Conservation (phyloP, 2,113 vertebrate genomes). For the Macquaria australasica region DNA sequence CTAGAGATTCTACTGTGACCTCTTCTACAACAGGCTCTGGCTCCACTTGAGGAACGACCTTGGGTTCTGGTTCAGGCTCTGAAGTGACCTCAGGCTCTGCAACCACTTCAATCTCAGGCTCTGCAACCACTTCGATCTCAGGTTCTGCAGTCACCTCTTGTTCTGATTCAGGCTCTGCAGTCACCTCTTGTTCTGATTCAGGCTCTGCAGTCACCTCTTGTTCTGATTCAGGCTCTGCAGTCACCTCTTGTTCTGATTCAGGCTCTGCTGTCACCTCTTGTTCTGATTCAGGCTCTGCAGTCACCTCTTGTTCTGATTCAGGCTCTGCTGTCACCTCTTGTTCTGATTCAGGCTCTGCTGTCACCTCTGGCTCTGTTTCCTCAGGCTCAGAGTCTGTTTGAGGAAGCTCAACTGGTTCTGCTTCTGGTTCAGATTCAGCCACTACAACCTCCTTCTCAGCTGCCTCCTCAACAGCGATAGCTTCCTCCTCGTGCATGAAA, state of each 20-base stretch:
- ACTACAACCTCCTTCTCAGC: slow-evolving; percentile 19
- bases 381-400: slow-evolving; percentile 3
- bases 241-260: slow-evolving; percentile 2
- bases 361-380: slow-evolving; percentile 17
- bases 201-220: background rate
- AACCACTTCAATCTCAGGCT: background rate
- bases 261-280: background rate
- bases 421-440: slow-evolving; percentile 22
- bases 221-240: slow-evolving; percentile 24
- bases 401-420: slow-evolving; percentile 14
- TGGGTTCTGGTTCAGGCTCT: slow-evolving; percentile 28
- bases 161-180: no score
- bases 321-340: background rate
- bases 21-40: slow-evolving; percentile 44
- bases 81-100: background rate
- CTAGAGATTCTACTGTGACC: slow-evolving; percentile 9
- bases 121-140: background rate
- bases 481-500: background rate
- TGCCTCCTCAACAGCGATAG: no score
- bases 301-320: slow-evolving; percentile 16
- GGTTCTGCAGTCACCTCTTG: background rate
- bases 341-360: slow-evolving; percentile 24
- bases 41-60: slow-evolving; percentile 16
- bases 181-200: no score
- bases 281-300: slow-evolving; percentile 9